A percentile compares a stretch with the other conserved stretches of the same genome.
phyloP scores from a whole-genome alignment of 2,888 invertebrate genomes.

The Polia nebulosa region DNA sequence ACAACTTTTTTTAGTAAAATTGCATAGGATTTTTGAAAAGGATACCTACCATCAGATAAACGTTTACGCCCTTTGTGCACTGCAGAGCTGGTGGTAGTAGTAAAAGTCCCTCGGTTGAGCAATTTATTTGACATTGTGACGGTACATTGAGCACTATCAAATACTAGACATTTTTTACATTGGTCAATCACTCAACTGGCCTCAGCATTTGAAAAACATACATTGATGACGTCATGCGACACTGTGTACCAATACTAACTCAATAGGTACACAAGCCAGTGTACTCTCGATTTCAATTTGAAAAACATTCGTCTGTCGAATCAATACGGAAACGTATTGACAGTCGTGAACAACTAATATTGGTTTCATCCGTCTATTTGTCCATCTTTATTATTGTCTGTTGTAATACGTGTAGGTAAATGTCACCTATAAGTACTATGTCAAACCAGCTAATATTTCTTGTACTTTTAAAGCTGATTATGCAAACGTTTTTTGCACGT shows the following conservation, averaged over 20 bases:
- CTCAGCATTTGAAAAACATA: slow-evolving; percentile 45
- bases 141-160: slow-evolving; percentile 2
- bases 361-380: slow-evolving; percentile 39
- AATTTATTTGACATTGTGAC: slow-evolving; percentile 4
- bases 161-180: slow-evolving; percentile 6
- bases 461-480: slow-evolving; percentile 21
- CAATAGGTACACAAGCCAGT: slow-evolving; percentile 17
- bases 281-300: slow-evolving; percentile 51
- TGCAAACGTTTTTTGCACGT: slow-evolving; percentile 30
- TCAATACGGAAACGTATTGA: slow-evolving; percentile 35
- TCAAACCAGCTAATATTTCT: slow-evolving; percentile 31
- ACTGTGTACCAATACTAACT: slow-evolving; percentile 43
- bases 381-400: slow-evolving; percentile 47
- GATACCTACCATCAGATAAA: neutral
- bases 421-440: slow-evolving; percentile 47
- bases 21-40: neutral
- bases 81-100: neutral
- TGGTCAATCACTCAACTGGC: slow-evolving; percentile 14
- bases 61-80: neutral
- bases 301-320: slow-evolving; percentile 38
- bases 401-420: slow-evolving; percentile 33
- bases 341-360: slow-evolving; percentile 47
- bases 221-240: slow-evolving; percentile 16
- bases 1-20: neutral
- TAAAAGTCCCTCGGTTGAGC: slow-evolving; percentile 1